Conservation (phyloP, 2,888 invertebrate species). For the Eurytoma californica region DNA sequence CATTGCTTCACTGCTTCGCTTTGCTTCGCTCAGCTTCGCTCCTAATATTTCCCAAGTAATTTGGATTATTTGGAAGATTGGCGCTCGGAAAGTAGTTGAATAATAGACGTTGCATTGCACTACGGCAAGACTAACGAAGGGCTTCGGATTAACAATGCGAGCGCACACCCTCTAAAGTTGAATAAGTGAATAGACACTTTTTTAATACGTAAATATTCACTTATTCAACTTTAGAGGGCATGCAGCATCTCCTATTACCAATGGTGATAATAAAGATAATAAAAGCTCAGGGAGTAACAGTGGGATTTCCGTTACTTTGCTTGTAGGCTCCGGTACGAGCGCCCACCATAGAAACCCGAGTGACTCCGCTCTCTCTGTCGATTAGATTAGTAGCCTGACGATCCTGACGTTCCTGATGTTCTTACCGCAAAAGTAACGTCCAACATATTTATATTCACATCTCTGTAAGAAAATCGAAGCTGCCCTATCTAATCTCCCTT, state of each 20-base stretch:
- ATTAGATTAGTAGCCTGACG: conserved; percentile 68
- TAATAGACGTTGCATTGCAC: not conserved
- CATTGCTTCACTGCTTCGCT: too few species aligned
- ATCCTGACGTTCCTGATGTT: conserved; percentile 56
- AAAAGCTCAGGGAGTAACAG: conserved; percentile 35
- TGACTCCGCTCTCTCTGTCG: conserved; percentile 71
- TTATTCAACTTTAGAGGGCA: too few species aligned
- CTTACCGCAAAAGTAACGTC: conserved; percentile 1
- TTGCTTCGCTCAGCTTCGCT: too few species aligned
- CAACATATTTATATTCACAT: too few species aligned
- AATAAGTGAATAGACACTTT: too few species aligned
- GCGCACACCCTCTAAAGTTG: too few species aligned
- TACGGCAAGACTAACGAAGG: conserved; percentile 14
- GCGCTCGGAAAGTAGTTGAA: too few species aligned
- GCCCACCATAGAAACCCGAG: conserved; percentile 70
- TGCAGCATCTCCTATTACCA: not conserved
- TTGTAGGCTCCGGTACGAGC: conserved; percentile 69
- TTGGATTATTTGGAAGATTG: too few species aligned
- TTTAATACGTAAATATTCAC: too few species aligned
- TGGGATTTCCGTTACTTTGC: conserved; percentile 57
- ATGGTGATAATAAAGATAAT: not conserved
- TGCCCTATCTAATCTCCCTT: too few species aligned
- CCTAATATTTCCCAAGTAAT: too few species aligned
- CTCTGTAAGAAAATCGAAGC: too few species aligned
- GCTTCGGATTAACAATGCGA: conserved; percentile 31